A percentile compares a stretch with the other conserved stretches of the same genome.
These are phyloP conservation scores for Manacus vitellinus DNA, from an alignment of 2,113 vertebrate genomes.

Conservation along the genomic window DNA sequence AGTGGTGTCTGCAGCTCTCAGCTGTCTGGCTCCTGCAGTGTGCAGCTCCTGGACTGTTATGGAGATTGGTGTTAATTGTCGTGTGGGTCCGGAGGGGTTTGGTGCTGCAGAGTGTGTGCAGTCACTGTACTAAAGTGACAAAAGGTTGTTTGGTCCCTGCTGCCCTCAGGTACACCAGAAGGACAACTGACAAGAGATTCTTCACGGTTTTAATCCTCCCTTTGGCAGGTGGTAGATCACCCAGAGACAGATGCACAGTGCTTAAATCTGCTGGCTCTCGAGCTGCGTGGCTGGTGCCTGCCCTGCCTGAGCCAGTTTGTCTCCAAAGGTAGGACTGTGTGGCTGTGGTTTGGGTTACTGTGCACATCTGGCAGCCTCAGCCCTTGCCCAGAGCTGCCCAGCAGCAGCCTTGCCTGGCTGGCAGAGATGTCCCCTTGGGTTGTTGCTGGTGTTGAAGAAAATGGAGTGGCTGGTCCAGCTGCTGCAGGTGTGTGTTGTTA, in stretches of 20 bases:
- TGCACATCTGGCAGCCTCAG: neutral
- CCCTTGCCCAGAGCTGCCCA: neutral
- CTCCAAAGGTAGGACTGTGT: accelerated
- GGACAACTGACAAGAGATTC: neutral
- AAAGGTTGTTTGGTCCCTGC: neutral
- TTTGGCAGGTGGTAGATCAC: neutral
- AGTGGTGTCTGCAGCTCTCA: neutral
- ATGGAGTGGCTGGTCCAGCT: neutral
- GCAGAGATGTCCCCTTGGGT: neutral
- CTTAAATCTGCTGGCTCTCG: neutral
- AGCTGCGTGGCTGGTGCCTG: neutral
- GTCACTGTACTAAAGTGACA: neutral
- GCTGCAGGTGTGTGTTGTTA: neutral
- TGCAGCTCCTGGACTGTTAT: neutral
- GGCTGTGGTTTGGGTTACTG: neutral
- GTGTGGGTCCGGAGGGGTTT: neutral
- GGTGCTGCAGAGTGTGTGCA: neutral
- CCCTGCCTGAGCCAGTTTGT: neutral
- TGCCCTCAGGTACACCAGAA: neutral
- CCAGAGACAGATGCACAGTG: accelerated
- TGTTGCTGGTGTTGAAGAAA: neutral
- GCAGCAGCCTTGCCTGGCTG: neutral
- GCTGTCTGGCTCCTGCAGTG: neutral
- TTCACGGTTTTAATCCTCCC: neutral
- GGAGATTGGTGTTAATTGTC: neutral